These are phyloP conservation scores for Heliconius congener DNA, from an alignment of 1,140 invertebrate genomes.

Conservation along the genomic window DNA sequence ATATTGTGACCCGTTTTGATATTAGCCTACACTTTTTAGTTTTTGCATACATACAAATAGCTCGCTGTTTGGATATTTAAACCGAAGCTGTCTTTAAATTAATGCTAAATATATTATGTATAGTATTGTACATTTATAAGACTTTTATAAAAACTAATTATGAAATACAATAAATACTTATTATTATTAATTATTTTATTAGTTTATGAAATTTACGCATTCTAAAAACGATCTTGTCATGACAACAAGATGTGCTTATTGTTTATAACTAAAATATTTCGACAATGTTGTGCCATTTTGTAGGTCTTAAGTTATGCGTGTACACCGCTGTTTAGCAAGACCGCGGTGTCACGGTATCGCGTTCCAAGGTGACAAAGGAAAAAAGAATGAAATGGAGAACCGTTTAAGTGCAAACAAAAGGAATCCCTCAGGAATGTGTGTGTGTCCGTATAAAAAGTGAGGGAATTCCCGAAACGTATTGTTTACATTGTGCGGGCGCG, in stretches of 20 bases:
- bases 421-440: constrained; percentile 78
- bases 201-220: not conserved
- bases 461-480: constrained; percentile 78
- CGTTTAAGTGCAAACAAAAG: constrained; percentile 75
- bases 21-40: constrained; percentile 36
- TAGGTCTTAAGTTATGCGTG: constrained; percentile 24
- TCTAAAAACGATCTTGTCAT: not conserved
- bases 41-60: constrained; percentile 19
- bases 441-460: constrained; percentile 71
- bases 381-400: constrained; percentile 55
- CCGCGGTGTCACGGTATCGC: constrained; percentile 49
- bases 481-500: constrained; percentile 73
- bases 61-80: not conserved
- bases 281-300: constrained; percentile 4
- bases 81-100: not conserved
- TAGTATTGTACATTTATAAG: not conserved
- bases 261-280: not conserved
- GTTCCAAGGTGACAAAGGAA: constrained; percentile 63
- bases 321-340: constrained; percentile 55
- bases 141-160: no score
- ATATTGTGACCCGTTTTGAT: constrained; percentile 60
- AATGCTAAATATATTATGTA: not conserved
- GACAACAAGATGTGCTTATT: not conserved
- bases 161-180: not conserved
- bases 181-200: not conserved